Percentiles rank a stretch among this genome's conserved stretches.
Conservation (phyloP, 2,797 vertebrate species). For the Crocodylus rhombifer region DNA sequence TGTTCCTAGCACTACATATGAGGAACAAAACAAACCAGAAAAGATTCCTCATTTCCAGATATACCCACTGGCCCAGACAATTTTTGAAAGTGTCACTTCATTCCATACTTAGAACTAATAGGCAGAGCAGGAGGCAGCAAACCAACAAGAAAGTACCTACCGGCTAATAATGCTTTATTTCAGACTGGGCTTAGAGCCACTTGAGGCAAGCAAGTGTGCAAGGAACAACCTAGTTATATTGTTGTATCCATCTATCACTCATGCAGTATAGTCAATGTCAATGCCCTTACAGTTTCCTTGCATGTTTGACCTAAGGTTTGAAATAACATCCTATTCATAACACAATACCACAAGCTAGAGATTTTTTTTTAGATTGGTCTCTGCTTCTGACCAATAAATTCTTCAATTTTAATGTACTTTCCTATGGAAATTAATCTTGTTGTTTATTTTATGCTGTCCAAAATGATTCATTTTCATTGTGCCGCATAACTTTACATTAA, state of each 20-base stretch:
- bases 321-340: not conserved
- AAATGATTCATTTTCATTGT: too few relatives aligned
- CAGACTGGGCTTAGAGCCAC: not conserved
- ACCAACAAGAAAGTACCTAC: slow-evolving; percentile 17
- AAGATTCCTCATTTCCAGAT: not conserved
- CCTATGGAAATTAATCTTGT: too few relatives aligned
- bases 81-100: not conserved
- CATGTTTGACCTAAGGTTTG: slow-evolving; percentile 20
- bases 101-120: not conserved
- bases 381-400: too few relatives aligned
- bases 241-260: not conserved
- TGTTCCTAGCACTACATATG: not conserved
- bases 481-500: too few relatives aligned
- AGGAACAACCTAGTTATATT: not conserved
- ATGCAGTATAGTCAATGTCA: not conserved
- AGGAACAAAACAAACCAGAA: not conserved
- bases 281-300: not conserved
- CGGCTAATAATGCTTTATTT: slow-evolving; percentile 2
- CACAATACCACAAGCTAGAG: too few relatives aligned
- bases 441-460: too few relatives aligned
- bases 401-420: too few relatives aligned
- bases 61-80: not conserved
- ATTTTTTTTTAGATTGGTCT: too few relatives aligned
- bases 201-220: not conserved
- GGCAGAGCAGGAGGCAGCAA: slow-evolving; percentile 1